phyloP scores from a whole-genome alignment of 2,888 invertebrate species.

The Trilocha varians region DNA sequence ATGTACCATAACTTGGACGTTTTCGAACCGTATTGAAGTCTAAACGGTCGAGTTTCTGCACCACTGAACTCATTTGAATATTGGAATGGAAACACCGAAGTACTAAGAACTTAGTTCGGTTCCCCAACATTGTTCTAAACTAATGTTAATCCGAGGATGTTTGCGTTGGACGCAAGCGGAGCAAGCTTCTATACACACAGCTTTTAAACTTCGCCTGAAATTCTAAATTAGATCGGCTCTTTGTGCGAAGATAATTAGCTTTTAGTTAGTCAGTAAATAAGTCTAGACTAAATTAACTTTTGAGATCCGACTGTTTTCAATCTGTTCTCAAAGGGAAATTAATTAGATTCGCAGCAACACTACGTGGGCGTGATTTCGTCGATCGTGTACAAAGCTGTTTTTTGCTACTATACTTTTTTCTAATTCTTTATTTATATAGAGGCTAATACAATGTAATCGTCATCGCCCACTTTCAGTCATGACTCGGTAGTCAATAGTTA shows the following conservation, averaged over 20 bases:
- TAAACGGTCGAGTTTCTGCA: slow-evolving; percentile 37
- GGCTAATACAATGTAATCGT: too few relatives aligned
- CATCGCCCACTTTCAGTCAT: too few relatives aligned
- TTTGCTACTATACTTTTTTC: not conserved
- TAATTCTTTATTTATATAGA: not conserved
- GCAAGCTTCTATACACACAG: slow-evolving; percentile 22
- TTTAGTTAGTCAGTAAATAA: slow-evolving; percentile 35
- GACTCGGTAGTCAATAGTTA: too few relatives aligned
- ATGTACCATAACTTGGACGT: slow-evolving; percentile 14
- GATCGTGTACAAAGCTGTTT: not conserved
- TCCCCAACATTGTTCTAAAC: slow-evolving; percentile 44
- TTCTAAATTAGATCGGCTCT: slow-evolving; percentile 37
- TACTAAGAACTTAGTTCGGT: slow-evolving; percentile 32
- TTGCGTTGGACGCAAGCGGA: slow-evolving; percentile 36
- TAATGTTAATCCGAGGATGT: slow-evolving; percentile 45
- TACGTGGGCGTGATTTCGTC: not conserved
- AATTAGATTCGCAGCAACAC: slow-evolving; percentile 1
- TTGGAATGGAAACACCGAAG: slow-evolving; percentile 35
- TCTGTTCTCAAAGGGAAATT: slow-evolving; percentile 11
- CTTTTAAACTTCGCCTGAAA: slow-evolving; percentile 34
- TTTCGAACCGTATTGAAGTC: slow-evolving; percentile 13
- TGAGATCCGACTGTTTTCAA: slow-evolving; percentile 10
- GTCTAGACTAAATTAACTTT: slow-evolving; percentile 23
- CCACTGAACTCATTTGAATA: slow-evolving; percentile 52
- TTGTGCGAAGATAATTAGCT: slow-evolving; percentile 38